phyloP scores from a whole-genome alignment of 2,113 vertebrate species.

The Triplophysa dalaica region DNA sequence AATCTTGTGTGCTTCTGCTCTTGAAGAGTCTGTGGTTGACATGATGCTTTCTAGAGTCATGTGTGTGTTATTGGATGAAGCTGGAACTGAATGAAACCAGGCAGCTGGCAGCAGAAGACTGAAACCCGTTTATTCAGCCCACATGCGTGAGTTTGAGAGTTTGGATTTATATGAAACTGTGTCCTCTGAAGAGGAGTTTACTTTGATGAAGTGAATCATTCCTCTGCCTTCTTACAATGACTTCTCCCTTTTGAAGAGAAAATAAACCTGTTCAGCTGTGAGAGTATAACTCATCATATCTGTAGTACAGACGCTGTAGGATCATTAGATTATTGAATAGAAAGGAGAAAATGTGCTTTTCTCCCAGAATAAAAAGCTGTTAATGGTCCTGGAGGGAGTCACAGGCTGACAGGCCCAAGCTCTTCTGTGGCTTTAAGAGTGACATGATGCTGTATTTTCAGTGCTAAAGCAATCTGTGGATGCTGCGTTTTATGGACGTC shows the following conservation, averaged over 20 bases:
- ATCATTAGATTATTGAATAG: no score
- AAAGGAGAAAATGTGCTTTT: not conserved
- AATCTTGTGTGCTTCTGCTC: no score
- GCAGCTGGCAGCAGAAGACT: not conserved
- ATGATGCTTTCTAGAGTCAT: no score
- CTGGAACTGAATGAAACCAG: not conserved
- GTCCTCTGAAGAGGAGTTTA: not conserved
- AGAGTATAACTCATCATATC: no score
- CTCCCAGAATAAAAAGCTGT: not conserved
- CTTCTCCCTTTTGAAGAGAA: no score
- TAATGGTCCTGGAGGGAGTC: not conserved
- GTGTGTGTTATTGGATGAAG: no score
- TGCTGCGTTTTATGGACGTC: not conserved
- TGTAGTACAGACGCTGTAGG: no score
- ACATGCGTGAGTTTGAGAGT: not conserved
- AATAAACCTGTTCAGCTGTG: no score
- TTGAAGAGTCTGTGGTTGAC: no score
- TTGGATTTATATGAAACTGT: not conserved
- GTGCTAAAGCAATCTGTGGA: conserved; percentile 4
- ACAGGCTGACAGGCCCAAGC: not conserved
- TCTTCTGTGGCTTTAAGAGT: not conserved
- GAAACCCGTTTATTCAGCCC: not conserved
- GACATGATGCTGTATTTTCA: conserved; percentile 9
- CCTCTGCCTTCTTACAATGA: no score
- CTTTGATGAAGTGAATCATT: not conserved